Evolutionary conservation across 2,888 invertebrate species (phyloP).

Genomic region (Dasypolia templi): DNA sequence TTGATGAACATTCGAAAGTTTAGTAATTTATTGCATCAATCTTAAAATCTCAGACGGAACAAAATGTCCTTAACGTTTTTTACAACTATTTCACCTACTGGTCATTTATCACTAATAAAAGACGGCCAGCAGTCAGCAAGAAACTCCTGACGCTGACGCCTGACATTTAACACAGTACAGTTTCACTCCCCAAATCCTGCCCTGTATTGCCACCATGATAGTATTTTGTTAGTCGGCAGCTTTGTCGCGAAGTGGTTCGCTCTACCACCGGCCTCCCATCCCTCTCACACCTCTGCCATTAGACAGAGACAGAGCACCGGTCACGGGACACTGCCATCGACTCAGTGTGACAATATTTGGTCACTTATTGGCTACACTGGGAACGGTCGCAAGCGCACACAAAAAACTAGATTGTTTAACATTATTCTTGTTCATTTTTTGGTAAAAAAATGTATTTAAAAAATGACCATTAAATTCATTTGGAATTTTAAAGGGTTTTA

Average conservation of each 20-base stretch:
- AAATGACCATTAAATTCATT: too few relatives aligned
- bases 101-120: neutral
- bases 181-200: constrained; percentile 61
- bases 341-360: constrained; percentile 84
- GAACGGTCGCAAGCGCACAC: constrained; percentile 58
- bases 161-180: neutral
- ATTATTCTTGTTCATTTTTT: constrained; percentile 57
- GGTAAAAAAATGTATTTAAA: constrained; percentile 39
- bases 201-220: constrained; percentile 89
- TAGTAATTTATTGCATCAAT: neutral
- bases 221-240: constrained; percentile 89
- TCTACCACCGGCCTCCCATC: constrained; percentile 68
- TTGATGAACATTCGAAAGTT: too few relatives aligned
- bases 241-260: constrained; percentile 81
- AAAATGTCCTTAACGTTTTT: too few relatives aligned
- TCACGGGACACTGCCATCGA: constrained; percentile 76
- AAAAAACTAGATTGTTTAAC: constrained; percentile 65
- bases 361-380: constrained; percentile 88
- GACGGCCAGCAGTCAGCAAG: neutral
- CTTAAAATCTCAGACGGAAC: too few relatives aligned
- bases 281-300: constrained; percentile 60
- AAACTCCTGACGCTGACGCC: neutral
- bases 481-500: constrained; percentile 39
- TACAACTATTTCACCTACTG: neutral
- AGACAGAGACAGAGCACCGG: constrained; percentile 71